Conservation (phyloP, 1,140 invertebrate genomes). For the Nasonia vitripennis region DNA sequence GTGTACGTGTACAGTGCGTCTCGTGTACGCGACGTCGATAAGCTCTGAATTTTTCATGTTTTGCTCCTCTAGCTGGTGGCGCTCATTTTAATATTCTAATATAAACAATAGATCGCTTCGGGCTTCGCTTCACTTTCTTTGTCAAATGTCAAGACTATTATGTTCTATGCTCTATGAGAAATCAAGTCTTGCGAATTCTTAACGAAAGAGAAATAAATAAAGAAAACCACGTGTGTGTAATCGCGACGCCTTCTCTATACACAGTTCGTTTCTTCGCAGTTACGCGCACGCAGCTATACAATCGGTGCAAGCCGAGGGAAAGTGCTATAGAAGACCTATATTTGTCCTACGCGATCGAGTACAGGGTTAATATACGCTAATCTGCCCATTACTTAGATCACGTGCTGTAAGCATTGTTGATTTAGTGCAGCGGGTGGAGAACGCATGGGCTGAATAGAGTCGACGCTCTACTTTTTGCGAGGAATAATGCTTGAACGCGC, state of each 20-base stretch:
- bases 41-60: too few relatives aligned
- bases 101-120: too few relatives aligned
- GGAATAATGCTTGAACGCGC: too few relatives aligned
- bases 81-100: too few relatives aligned
- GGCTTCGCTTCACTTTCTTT: too few relatives aligned
- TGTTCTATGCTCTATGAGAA: too few relatives aligned
- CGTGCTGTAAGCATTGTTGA: slow-evolving; percentile 4
- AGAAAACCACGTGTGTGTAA: not conserved
- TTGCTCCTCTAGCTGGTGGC: too few relatives aligned
- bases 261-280: not conserved
- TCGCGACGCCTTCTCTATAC: not conserved
- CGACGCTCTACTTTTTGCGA: slow-evolving; percentile 8
- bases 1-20: too few relatives aligned
- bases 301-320: not conserved
- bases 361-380: slow-evolving; percentile 44
- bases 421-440: not conserved
- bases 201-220: not conserved
- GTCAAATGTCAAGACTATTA: too few relatives aligned
- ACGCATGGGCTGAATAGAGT: not conserved
- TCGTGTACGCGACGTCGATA: too few relatives aligned
- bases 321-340: slow-evolving; percentile 14
- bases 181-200: not conserved
- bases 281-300: not conserved
- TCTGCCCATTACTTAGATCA: slow-evolving; percentile 18
- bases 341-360: slow-evolving; percentile 10